Evolutionary conservation across 2,888 invertebrate genomes (phyloP), one percentile per base, ranked within the genome.

Genomic region (Callimorpha dominula): DNA sequence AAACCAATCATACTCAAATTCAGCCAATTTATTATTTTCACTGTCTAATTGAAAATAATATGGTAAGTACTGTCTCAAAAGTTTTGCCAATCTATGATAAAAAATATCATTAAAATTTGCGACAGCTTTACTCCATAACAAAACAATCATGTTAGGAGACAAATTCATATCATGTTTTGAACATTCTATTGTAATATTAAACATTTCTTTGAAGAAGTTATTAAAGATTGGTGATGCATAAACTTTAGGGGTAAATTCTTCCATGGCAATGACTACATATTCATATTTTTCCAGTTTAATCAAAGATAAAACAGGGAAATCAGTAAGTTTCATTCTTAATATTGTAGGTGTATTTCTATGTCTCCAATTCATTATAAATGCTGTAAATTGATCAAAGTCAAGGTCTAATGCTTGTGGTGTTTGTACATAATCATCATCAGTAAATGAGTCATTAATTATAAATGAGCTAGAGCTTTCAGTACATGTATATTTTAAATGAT

Each of bases 61-160:
- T 46, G 90, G 89, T 60, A 93, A 89, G 75, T 88, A 89, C n/a
- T 82, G 78, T 77, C 88, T 88, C 40, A 94, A 42, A 68, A 79
- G 80, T 20, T 73, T 75, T 64, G 83, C 83, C 20, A 94, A 82
- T 65, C 82, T 84, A n/a, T 68, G n/a, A 85, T 87, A 93, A 81
- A 94, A 95, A 8, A 20, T 49, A 14, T 86, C 75, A 85, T 94
- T 85, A 89, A 94, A 94, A 40, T 74, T 73, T 50, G 87, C 89
- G 12, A 77, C 78, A 72, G 85, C 80, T 77, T 88, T 94, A 66
- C 91, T 86, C 91, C 93, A 95, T 63, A 91, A 72, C 87, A 92
- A 85, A 62, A 93, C 80, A 66, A 78, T 85, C 63, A 87, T 77
- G 87, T 91, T 91, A 9, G 87, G 89, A 72, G 73, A 70, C 65